Base-by-base conservation (phyloP, 2,797 vertebrate species). In the Varecia variegata region DNA sequence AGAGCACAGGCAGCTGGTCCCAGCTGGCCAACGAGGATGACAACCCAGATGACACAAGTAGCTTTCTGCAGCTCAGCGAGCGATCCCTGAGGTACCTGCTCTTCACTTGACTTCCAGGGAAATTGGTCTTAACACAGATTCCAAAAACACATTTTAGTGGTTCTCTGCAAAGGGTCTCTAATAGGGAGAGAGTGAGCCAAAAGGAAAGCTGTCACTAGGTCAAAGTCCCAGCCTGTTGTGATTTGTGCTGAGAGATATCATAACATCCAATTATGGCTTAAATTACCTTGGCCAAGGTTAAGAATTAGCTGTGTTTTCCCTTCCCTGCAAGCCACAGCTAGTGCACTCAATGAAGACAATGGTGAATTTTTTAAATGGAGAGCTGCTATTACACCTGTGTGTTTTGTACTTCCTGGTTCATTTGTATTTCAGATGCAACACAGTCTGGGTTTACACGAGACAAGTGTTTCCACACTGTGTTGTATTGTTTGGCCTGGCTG, bases 1-100 rank as follows among this genome's bases (percentile, higher is more conserved):
- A 99, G 96, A 99, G 99, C 98, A 99, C 99, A 91, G 99, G 99
- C 94, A 99, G 99, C 98, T 99, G 99, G 99, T 99, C 99, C 96
- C 99, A 99, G 98, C 98, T 99, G 85, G 99, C 98, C 95, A 99
- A 99, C 0, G 99, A 99, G 45, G 99, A 99, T 80, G 99, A 99
- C 97, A 99, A 99, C 88, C 99, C 99, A 9, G 99, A 99, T 0
- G 99, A 99, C 98, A 99, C 99, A 2, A 99, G 99, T 98, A 99
- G 99, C 98, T 99, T 99, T 98, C 98, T 99, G 97, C 99, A 99
- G 97, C 99, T 99, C 98, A 99, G 99, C 2, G 99, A 99, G 98
- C 98, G 99, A 98, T 99, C 99, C 98, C 99, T 99, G 98, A 99
- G 99, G 98, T 99, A 98, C 70, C 93, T 67, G 0, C 15, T 0